Base-by-base conservation (phyloP, 2,113 vertebrate species). In the Burhinus bistriatus region DNA sequence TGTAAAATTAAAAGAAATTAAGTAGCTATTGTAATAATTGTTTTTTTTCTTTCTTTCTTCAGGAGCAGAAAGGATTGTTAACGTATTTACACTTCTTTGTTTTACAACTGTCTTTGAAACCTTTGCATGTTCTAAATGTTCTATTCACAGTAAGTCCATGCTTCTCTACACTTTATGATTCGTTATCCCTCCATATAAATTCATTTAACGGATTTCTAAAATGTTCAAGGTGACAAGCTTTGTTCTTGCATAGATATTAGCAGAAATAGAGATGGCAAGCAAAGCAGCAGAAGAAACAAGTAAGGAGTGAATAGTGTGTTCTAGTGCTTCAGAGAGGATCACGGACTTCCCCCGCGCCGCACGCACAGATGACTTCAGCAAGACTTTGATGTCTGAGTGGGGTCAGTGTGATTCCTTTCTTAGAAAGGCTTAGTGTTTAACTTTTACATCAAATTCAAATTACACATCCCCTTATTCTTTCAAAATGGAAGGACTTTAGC, bases 261-360 rank as follows among this genome's bases (percentile, higher is more conserved):
- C 25, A 71, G 21, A 54, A 87, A 82, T 12, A 66, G 30, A 81
- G 38, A 49, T 36, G 15, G 12, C 25, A 73, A 51, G 11, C n/a
- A 59, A 89, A 87, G 21, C 14, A 65, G 23, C n/a, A 78, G 13
- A 65, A 87, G 3, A 44, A 15, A 38, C 7, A 61, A 61, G 11
- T 45, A 66, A 11, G 36, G 15, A 69, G 6, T 75, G 32, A 12
- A 29, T n/a, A 64, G 32, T 36, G 29, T 15, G 9, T 68, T 82
- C 70, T 25, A 57, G 15, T 18, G 12, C 81, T 91, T 87, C 38
- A 23, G 34, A 18, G 34, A 65, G 17, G 30, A 49, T 15, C 0
- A 0, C 59, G 22, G 65, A 23, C 17, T 79, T 45, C 4, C 22
- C 2, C 5, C 9, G 3, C n/a, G 9, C 8, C 3, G 8, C 5